Evolutionary conservation across 2,113 vertebrate species (phyloP).

Genomic region (Centropus unirufus): DNA sequence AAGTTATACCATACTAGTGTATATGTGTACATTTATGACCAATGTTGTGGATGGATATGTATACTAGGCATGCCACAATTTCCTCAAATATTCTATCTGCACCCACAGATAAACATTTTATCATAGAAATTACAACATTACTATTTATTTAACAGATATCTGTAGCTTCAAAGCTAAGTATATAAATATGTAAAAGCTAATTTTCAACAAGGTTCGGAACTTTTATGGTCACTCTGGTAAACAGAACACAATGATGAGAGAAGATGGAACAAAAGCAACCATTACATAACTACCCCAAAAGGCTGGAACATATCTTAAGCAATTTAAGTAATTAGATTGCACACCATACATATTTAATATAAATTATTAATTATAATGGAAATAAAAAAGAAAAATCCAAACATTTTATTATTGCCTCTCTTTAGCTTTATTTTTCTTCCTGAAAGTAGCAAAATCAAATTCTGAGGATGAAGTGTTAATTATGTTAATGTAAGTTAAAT

Average conservation of each 20-base stretch:
- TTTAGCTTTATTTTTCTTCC: constrained; percentile 4
- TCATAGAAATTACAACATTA: background rate
- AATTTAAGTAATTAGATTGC: constrained; percentile 27
- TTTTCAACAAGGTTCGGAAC: background rate
- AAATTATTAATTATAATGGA: constrained; percentile 23
- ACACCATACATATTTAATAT: background rate
- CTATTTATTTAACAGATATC: background rate
- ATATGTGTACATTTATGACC: background rate
- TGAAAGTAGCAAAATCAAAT: background rate
- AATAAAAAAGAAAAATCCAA: constrained; percentile 13
- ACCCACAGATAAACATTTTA: background rate
- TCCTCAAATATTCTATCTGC: background rate
- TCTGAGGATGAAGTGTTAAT: background rate
- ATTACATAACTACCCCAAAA: background rate
- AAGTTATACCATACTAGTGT: background rate
- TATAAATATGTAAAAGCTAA: background rate
- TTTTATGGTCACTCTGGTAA: background rate
- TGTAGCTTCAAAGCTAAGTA: background rate
- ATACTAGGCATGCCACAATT: background rate
- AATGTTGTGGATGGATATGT: background rate
- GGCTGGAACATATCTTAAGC: background rate
- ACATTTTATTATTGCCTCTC: constrained; percentile 14
- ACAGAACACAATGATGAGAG: background rate
- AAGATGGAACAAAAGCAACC: background rate
- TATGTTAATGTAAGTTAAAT: background rate